phyloP scores from a whole-genome alignment of 2,113 vertebrate genomes.

The Stigmatopora nigra region DNA sequence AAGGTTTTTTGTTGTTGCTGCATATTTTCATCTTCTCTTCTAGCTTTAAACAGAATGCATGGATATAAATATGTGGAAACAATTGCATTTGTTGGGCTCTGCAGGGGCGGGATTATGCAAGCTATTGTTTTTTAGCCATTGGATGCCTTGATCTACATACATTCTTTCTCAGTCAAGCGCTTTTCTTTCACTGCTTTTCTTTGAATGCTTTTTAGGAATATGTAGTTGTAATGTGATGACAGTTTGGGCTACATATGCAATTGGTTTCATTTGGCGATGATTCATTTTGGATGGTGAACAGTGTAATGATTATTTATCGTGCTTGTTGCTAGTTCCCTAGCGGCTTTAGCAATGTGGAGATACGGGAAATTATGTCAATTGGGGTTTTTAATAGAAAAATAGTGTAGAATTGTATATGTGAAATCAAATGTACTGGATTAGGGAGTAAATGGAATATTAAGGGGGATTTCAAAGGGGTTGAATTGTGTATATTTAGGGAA shows the following conservation, averaged over 20 bases:
- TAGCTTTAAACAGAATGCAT: background rate
- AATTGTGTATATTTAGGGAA: background rate
- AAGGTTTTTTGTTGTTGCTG: background rate
- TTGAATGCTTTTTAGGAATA: slow-evolving; percentile 19
- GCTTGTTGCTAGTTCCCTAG: slow-evolving; percentile 31
- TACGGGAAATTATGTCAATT: background rate
- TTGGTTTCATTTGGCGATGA: slow-evolving; percentile 23
- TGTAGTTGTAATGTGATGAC: slow-evolving; percentile 28
- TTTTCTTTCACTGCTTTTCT: slow-evolving; percentile 13
- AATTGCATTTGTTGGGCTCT: slow-evolving; percentile 19
- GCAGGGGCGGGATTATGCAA: slow-evolving; percentile 25
- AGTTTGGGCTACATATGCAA: slow-evolving; percentile 31
- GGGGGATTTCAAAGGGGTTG: background rate
- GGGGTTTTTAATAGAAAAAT: background rate
- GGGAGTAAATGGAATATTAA: too few relatives aligned
- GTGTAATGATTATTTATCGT: slow-evolving; percentile 10
- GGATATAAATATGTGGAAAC: slow-evolving; percentile 19
- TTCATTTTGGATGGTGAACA: slow-evolving; percentile 16
- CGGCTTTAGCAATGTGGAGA: slow-evolving; percentile 18
- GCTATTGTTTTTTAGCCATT: slow-evolving; percentile 26
- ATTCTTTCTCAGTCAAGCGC: slow-evolving; percentile 17
- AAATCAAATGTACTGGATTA: background rate
- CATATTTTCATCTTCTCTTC: slow-evolving; percentile 4
- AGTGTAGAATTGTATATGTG: background rate
- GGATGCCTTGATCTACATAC: slow-evolving; percentile 12